Evolutionary conservation across 2,113 vertebrate genomes (phyloP).

Genomic region (Vidua chalybeata): DNA sequence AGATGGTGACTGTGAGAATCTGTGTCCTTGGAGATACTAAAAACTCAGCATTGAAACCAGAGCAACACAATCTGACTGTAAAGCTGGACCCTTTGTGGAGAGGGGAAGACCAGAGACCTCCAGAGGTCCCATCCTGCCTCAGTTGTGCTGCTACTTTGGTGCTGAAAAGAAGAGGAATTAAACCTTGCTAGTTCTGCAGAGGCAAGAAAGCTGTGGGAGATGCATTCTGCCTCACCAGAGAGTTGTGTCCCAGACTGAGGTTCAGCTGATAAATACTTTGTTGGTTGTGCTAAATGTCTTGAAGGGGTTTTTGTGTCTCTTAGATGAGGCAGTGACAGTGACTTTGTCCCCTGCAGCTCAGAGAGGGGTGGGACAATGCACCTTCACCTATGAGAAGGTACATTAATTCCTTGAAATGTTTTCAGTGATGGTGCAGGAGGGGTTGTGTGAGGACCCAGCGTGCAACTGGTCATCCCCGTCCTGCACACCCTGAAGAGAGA

Average conservation of each 20-base stretch:
- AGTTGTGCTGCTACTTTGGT: neutral
- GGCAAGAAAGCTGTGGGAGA: neutral
- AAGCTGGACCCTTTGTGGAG: neutral
- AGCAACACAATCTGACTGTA: neutral
- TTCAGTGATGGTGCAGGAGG: neutral
- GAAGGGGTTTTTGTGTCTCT: neutral
- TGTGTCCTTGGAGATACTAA: neutral
- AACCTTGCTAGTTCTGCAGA: neutral
- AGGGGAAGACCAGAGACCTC: neutral
- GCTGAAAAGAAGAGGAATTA: neutral
- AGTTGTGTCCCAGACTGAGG: neutral
- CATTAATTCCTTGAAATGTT: neutral
- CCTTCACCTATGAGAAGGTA: fast-evolving
- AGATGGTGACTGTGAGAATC: neutral
- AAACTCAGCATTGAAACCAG: neutral
- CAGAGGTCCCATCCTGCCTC: neutral
- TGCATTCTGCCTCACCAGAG: neutral
- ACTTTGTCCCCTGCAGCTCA: neutral
- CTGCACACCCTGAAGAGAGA: neutral
- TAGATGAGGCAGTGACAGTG: neutral
- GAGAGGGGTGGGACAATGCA: neutral
- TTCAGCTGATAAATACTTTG: neutral
- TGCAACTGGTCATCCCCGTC: neutral
- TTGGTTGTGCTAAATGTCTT: neutral
- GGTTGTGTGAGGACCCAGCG: fast-evolving